Evolutionary conservation across 1,140 invertebrate species (phyloP), one percentile per base, ranked within the genome.

Genomic region (Magallana angulata): DNA sequence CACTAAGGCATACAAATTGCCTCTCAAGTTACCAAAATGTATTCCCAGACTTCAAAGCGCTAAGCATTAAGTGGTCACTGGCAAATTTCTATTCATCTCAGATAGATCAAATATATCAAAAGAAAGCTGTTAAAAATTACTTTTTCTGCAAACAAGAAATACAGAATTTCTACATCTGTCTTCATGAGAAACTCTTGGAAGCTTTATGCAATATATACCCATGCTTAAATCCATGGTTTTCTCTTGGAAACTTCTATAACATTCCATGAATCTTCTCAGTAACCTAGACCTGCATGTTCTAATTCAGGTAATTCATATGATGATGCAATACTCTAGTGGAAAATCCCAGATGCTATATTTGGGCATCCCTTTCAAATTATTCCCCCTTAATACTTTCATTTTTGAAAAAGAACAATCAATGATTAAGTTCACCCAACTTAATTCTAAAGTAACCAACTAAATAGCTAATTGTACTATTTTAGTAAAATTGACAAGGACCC

Each of bases 51-150:
- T 57, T 82, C 81, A 82, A 82, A 82, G 81, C 18, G 81, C 48
- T 57, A 2, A 9, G 48, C 56, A 82, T 82, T 82, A 82, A 82
- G 81, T 82, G 81, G 81, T 82, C 81, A 82, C 81, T 82, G 81
- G 81, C 16, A 82, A 57, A 58, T 57, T 82, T 82, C 57, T 7
- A 57, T 82, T 82, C 81, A 82, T 82, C 81, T 82, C 57, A 82
- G 81, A 82, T 30, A 58, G 81, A 57, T 82, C 81, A 82, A 58
- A 82, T 57, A 57, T 58, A 82, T 82, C 81, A 82, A 82, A 82
- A 58, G 81, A 57, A 82, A 82, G 81, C 81, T 82, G 56, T 76
- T 76, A 76, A 76, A 76, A 76, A 76, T 76, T 76, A 76, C 68
- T 76, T 76, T 48, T 76, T 76, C 68, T 76, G 68, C 68, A 76